These are phyloP conservation scores for Lithobius niger DNA, from an alignment of 1,140 invertebrate species.

Conservation along the genomic window DNA sequence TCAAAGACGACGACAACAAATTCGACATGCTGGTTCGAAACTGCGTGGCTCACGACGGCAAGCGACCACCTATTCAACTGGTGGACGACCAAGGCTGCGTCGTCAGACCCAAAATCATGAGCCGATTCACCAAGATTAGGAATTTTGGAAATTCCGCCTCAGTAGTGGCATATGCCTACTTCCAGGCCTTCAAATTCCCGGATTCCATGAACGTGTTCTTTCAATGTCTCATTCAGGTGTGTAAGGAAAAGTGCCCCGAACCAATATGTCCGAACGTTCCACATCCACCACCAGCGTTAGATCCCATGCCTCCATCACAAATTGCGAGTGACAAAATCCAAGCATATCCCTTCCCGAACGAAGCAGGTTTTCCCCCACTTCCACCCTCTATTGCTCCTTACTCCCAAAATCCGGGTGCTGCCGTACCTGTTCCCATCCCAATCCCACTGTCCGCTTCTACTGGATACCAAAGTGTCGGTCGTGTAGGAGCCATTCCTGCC, in stretches of 20 bases:
- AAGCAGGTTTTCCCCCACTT: background rate
- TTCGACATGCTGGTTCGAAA: conserved; percentile 90
- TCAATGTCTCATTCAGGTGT: conserved; percentile 92
- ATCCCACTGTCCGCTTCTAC: conserved; percentile 3
- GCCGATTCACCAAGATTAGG: conserved; percentile 86
- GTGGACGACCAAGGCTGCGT: conserved; percentile 87
- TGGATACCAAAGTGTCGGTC: conserved; percentile 43
- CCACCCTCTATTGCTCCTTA: too few relatives aligned
- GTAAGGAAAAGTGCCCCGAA: conserved; percentile 81
- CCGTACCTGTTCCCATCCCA: conserved; percentile 11
- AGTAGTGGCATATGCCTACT: conserved; percentile 86
- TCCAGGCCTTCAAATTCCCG: conserved; percentile 93
- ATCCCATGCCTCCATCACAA: background rate
- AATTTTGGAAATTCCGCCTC: conserved; percentile 87
- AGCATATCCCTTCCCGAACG: background rate
- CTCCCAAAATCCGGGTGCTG: background rate
- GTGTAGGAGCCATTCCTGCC: conserved; percentile 45
- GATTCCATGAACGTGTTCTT: conserved; percentile 96
- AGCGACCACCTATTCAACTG: conserved; percentile 70
- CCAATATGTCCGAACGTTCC: conserved; percentile 51
- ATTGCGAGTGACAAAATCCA: background rate
- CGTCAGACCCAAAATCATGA: conserved; percentile 82
- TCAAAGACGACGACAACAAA: conserved; percentile 89
- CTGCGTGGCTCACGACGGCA: conserved; percentile 86
- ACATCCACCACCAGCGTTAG: background rate